Percentiles rank a stretch among this genome's conserved stretches.
Evolutionary conservation across 2,888 invertebrate genomes (phyloP).

Genomic region (Megastigmus dorsalis): DNA sequence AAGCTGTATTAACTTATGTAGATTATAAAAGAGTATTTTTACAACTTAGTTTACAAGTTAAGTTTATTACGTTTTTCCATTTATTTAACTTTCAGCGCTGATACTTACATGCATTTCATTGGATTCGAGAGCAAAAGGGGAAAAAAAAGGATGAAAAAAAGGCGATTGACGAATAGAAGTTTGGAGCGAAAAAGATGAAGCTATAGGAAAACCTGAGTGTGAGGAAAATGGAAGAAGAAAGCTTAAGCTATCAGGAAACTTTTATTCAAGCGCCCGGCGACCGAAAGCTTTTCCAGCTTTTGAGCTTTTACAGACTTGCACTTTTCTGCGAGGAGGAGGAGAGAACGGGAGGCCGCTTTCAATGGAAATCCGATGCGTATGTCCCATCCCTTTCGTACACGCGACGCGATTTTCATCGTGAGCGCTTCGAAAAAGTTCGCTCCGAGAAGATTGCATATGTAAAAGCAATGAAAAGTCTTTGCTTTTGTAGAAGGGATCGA

Average conservation of each 20-base stretch:
- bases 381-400: slow-evolving; percentile 50
- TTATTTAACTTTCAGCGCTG: neutral
- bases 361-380: slow-evolving; percentile 60
- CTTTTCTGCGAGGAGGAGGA: slow-evolving; percentile 49
- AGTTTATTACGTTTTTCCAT: too few relatives aligned
- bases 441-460: slow-evolving; percentile 50
- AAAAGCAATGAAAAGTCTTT: slow-evolving; percentile 37
- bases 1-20: too few relatives aligned
- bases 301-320: slow-evolving; percentile 64
- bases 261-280: slow-evolving; percentile 65
- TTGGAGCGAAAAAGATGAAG: slow-evolving; percentile 50
- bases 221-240: slow-evolving; percentile 55
- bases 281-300: slow-evolving; percentile 67
- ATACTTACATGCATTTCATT: neutral
- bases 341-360: slow-evolving; percentile 45
- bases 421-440: slow-evolving; percentile 41
- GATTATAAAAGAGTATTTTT: too few relatives aligned
- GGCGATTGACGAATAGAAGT: slow-evolving; percentile 48
- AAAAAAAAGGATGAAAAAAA: slow-evolving; percentile 50
- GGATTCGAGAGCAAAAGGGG: slow-evolving; percentile 27
- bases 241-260: slow-evolving; percentile 65
- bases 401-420: slow-evolving; percentile 46
- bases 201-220: slow-evolving; percentile 24
- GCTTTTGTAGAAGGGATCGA: slow-evolving; percentile 26
- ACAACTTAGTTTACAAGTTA: too few relatives aligned